Evolutionary conservation across 2,797 vertebrate species (phyloP).

Genomic region (Channa striata): DNA sequence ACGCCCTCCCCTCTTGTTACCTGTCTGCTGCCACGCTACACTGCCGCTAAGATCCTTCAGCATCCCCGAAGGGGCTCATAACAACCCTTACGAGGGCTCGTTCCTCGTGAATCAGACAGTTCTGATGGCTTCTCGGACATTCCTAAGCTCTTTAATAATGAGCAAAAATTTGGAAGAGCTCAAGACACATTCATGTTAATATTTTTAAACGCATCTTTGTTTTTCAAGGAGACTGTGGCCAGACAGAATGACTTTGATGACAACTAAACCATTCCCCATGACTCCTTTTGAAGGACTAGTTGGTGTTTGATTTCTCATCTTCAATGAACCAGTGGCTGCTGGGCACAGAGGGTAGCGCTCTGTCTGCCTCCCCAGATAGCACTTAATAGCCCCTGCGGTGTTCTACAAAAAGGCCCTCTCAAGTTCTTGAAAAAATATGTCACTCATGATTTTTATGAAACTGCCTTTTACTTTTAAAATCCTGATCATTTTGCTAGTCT

Average conservation of each 20-base stretch:
- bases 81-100: slow-evolving; percentile 44
- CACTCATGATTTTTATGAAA: slow-evolving; percentile 47
- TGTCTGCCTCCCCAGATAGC: slow-evolving; percentile 58
- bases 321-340: slow-evolving; percentile 43
- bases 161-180: slow-evolving; percentile 51
- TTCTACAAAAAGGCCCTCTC: slow-evolving; percentile 37
- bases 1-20: slow-evolving; percentile 59
- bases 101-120: slow-evolving; percentile 60
- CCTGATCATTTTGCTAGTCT: slow-evolving; percentile 30
- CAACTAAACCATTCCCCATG: slow-evolving; percentile 42
- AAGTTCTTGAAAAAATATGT: slow-evolving; percentile 29
- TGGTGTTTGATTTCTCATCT: slow-evolving; percentile 64
- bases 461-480: slow-evolving; percentile 42
- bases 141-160: slow-evolving; percentile 74
- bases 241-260: slow-evolving; percentile 51
- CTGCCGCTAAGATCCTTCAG: slow-evolving; percentile 47
- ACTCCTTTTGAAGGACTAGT: slow-evolving; percentile 50
- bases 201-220: slow-evolving; percentile 63
- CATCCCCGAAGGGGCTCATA: slow-evolving; percentile 31
- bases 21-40: slow-evolving; percentile 52
- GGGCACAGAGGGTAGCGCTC: slow-evolving; percentile 50
- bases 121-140: slow-evolving; percentile 59
- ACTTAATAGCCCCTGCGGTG: slow-evolving; percentile 47
- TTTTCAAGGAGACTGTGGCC: slow-evolving; percentile 25
- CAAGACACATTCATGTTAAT: slow-evolving; percentile 78